These are phyloP conservation scores for Crotalus tigris DNA, from an alignment of 2,113 vertebrate genomes.

Conservation along the genomic window DNA sequence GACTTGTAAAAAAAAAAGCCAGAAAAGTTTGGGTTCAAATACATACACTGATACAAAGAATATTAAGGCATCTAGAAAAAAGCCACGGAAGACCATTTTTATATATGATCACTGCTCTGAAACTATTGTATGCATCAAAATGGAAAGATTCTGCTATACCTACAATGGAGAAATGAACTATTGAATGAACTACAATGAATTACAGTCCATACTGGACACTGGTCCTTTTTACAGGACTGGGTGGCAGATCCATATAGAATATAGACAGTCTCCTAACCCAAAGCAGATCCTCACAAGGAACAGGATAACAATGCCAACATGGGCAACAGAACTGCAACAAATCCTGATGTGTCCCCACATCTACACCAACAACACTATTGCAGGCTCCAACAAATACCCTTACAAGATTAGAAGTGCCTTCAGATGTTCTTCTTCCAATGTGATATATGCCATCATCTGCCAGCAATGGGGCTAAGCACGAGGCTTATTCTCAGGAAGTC, in stretches of 20 bases:
- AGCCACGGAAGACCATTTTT: not conserved
- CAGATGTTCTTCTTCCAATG: not conserved
- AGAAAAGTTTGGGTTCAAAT: not conserved
- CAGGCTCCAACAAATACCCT: no score
- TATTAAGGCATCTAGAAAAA: not conserved
- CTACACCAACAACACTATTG: not conserved
- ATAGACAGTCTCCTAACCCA: not conserved
- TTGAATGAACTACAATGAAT: not conserved
- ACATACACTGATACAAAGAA: not conserved
- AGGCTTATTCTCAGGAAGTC: not conserved
- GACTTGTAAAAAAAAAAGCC: not conserved
- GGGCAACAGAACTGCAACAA: not conserved
- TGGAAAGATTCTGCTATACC: not conserved
- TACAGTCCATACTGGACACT: not conserved
- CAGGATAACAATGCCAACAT: not conserved
- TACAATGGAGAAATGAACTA: not conserved
- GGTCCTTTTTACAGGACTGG: not conserved
- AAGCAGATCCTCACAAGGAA: not conserved
- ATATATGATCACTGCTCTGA: not conserved
- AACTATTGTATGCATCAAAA: not conserved
- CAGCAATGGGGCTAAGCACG: not conserved
- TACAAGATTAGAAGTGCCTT: not conserved
- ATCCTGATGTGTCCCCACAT: not conserved
- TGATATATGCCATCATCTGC: not conserved
- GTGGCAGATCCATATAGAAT: not conserved